Evolutionary conservation across 2,888 invertebrate species (phyloP).

Genomic region (Clivina fossor): DNA sequence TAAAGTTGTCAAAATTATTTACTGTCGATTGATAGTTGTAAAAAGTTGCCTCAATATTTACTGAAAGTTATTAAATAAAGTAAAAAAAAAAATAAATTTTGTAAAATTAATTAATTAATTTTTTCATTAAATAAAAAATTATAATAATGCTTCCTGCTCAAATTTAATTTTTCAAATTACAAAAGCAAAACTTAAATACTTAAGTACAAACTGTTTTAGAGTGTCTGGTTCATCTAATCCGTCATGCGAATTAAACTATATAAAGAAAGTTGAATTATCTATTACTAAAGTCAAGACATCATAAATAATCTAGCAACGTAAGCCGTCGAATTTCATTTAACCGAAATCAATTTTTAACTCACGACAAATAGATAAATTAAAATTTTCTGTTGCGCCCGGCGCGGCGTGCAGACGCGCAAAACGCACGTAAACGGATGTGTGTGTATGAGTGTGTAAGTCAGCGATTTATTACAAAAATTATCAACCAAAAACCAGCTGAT

Average conservation of each 20-base stretch:
- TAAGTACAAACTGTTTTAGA: slow-evolving; percentile 4
- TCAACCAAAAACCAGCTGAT: slow-evolving; percentile 22
- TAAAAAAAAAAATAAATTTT: too few species aligned
- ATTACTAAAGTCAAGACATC: slow-evolving; percentile 20
- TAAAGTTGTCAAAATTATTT: too few species aligned
- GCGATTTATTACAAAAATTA: slow-evolving; percentile 34
- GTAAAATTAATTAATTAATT: too few species aligned
- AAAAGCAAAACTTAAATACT: neutral
- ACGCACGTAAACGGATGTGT: too few species aligned
- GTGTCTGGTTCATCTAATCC: slow-evolving; percentile 16
- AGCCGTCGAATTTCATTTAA: slow-evolving; percentile 20
- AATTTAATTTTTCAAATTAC: too few species aligned
- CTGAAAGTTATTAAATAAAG: too few species aligned
- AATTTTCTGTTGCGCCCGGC: slow-evolving; percentile 18
- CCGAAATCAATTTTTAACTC: slow-evolving; percentile 30
- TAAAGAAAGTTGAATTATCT: slow-evolving; percentile 29
- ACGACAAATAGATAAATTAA: slow-evolving; percentile 32
- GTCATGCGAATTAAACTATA: slow-evolving; percentile 23
- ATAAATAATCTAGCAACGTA: slow-evolving; percentile 23
- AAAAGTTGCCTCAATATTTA: too few species aligned
- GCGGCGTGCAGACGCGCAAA: too few species aligned
- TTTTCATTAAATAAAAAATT: too few species aligned
- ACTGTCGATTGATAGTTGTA: too few species aligned
- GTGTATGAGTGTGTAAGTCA: too few species aligned
- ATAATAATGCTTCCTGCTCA: too few species aligned